These are phyloP conservation scores for Crotalus helleri DNA, from an alignment of 2,113 vertebrate species.

Conservation along the genomic window DNA sequence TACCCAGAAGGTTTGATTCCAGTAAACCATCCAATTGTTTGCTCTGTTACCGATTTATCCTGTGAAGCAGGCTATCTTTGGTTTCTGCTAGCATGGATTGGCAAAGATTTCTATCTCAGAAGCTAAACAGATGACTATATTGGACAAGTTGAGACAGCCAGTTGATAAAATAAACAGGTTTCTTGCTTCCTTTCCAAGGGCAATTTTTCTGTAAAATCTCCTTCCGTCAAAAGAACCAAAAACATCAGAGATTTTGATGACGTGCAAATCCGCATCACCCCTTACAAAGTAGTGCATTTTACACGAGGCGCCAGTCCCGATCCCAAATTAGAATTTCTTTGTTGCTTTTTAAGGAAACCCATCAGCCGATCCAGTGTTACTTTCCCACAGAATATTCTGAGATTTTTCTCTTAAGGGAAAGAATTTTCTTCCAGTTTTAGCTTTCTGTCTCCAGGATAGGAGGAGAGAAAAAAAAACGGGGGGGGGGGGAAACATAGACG, in stretches of 20 bases:
- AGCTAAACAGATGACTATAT: neutral
- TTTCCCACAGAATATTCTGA: neutral
- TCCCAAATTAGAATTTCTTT: constrained; percentile 6
- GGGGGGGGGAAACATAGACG: neutral
- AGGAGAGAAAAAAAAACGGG: neutral
- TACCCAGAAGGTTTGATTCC: neutral
- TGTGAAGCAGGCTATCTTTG: neutral
- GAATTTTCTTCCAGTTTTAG: neutral
- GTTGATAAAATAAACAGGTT: neutral
- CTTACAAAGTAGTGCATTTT: neutral
- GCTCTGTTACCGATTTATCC: neutral
- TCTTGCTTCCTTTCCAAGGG: neutral
- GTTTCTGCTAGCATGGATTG: neutral
- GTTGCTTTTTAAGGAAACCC: neutral
- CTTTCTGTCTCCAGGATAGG: neutral
- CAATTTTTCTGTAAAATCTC: neutral
- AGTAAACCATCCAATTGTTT: neutral
- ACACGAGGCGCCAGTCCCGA: neutral
- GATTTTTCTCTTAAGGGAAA: neutral
- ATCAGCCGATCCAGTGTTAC: neutral
- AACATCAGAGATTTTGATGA: neutral
- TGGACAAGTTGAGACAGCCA: neutral
- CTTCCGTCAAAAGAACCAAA: constrained; percentile 18
- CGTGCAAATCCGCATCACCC: neutral
- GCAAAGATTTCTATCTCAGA: neutral